A percentile compares a stretch with the other conserved stretches of the same genome.
Evolutionary conservation across 1,140 invertebrate species (phyloP).

Genomic region (Lordiphosa clarofinis): DNA sequence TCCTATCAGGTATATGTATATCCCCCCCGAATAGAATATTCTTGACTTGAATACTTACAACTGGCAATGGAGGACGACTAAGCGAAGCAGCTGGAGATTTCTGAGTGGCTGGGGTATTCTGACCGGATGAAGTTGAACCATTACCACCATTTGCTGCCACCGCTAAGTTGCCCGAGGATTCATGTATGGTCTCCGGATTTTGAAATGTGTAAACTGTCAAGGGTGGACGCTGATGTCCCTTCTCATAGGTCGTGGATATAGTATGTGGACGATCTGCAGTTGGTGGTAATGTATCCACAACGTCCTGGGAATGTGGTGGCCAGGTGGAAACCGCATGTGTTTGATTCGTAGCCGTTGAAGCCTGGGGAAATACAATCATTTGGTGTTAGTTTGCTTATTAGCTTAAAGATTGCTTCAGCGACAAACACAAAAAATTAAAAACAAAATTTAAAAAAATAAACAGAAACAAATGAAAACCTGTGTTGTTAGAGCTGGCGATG

Average conservation of each 20-base stretch:
- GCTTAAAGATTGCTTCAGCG: not conserved
- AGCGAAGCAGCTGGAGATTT: conserved; percentile 72
- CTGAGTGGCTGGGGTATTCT: conserved; percentile 64
- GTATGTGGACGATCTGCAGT: conserved; percentile 93
- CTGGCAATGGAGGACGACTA: conserved; percentile 83
- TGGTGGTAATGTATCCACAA: conserved; percentile 82
- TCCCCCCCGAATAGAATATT: not conserved
- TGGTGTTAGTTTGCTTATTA: not conserved
- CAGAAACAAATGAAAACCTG: conserved; percentile 79
- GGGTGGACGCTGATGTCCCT: conserved; percentile 90
- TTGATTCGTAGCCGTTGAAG: conserved; percentile 70
- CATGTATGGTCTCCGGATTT: conserved; percentile 83
- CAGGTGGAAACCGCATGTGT: conserved; percentile 78
- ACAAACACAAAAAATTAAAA: conserved; percentile 3
- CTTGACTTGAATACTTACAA: conserved; percentile 79
- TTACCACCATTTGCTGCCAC: conserved; percentile 17
- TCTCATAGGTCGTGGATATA: conserved; percentile 94
- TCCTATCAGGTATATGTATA: not conserved
- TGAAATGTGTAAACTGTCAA: conserved; percentile 94
- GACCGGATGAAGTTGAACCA: conserved; percentile 42
- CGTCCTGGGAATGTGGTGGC: conserved; percentile 82
- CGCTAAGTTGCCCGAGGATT: conserved; percentile 54
- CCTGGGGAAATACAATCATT: conserved; percentile 29
- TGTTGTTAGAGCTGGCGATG: conserved; percentile 80
- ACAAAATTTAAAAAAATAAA: conserved; percentile 21